Conservation (phyloP, 2,888 invertebrate species). For the Alitta virens region DNA sequence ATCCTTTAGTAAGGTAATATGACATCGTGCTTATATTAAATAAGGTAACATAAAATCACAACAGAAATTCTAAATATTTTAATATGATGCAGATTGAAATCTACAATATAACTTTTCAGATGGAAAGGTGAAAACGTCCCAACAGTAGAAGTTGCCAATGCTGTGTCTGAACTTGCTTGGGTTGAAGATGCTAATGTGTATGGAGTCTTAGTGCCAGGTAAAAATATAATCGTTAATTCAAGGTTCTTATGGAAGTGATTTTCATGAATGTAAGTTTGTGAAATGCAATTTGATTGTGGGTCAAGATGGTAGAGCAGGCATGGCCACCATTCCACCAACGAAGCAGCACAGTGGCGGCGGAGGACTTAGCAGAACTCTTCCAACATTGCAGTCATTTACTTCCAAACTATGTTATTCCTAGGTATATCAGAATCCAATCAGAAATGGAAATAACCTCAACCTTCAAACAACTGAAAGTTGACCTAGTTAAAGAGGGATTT, state of each 20-base stretch:
- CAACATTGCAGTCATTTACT: neutral
- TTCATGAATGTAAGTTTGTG: too few species aligned
- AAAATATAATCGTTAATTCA: too few species aligned
- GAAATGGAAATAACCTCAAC: neutral
- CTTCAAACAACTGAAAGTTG: neutral
- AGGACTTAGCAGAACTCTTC: too few species aligned
- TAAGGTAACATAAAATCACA: too few species aligned
- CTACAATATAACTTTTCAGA: constrained; percentile 26
- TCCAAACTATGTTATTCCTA: neutral
- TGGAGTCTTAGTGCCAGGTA: constrained; percentile 45
- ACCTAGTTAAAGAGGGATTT: neutral
- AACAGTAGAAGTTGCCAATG: constrained; percentile 46
- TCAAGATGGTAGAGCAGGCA: neutral
- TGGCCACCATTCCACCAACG: neutral
- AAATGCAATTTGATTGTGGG: neutral
- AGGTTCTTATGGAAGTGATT: too few species aligned
- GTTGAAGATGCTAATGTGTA: constrained; percentile 46
- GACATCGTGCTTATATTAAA: constrained; percentile 44
- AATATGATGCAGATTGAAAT: too few species aligned
- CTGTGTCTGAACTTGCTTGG: constrained; percentile 36
- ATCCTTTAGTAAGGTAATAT: constrained; percentile 38
- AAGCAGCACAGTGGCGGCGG: too few species aligned
- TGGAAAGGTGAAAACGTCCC: constrained; percentile 55
- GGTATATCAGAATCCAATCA: neutral
- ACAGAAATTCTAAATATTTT: too few species aligned